Evolutionary conservation across 2,113 vertebrate genomes (phyloP), one percentile per base, ranked within the genome.

Genomic region (Martes martes): DNA sequence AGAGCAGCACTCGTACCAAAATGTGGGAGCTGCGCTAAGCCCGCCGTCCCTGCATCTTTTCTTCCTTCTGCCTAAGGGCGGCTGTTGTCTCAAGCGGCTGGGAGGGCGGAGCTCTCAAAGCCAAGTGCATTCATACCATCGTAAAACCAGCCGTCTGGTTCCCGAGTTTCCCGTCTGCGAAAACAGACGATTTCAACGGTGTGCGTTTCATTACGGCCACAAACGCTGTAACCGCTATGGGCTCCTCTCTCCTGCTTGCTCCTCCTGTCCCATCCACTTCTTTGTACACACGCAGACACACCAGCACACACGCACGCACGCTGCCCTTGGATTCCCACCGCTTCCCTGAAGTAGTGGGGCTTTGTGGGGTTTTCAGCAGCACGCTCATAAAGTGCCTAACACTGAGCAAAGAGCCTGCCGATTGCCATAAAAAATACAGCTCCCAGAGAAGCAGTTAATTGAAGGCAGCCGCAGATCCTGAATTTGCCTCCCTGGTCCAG

Each of bases 361-460:
- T 86, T 50, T 82, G 80, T 80, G n/a, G 93, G 36, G 5, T 36
- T 82, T 86, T 67, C 24, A 16, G 59, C 50, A 16, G 19, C 14
- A 11, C 59, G 33, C 42, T 89, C 79, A 7, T 80, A 36, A 94
- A 90, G 67, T 69, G 59, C 80, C 73, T 74, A 23, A 42, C 1
- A 0, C 52, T 69, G 84, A 94, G 83, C 63, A 21, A 42, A 78
- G 47, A 87, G 88, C 31, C 80, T 83, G 84, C 93, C 84, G 42
- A 1, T 61, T 47, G 80, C 67, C 84, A 31, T 96, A 74, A 89
- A 83, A 93, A 78, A 87, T 61, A 26, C 0, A 16, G 28, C 52
- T 97, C 87, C 93, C 47, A 4, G 95, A 73, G 81, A 80, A 87
- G 85, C 94, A 24, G 74, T 59, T 81, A 31, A 21, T 21, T 1